Conservation (phyloP, 2,888 invertebrate species). For the Epistrophella euchroma region DNA sequence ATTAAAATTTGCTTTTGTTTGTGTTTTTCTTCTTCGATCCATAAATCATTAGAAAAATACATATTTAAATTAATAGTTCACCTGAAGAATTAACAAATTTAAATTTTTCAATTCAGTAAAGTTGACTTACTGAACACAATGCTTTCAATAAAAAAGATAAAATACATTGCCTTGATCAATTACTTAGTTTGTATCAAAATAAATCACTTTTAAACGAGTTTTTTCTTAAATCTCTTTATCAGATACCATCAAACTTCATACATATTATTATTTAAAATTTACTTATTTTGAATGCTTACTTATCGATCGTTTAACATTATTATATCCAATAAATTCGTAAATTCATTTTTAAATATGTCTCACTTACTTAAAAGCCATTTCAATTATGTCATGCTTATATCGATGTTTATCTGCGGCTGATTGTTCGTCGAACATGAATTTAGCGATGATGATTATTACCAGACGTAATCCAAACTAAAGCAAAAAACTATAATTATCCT, state of each 20-base stretch:
- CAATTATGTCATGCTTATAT: constrained; percentile 44
- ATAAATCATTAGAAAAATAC: neutral
- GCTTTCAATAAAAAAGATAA: neutral
- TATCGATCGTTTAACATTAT: constrained; percentile 28
- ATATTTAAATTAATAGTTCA: neutral
- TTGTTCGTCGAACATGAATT: constrained; percentile 41
- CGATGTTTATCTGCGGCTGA: constrained; percentile 36
- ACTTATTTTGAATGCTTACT: constrained; percentile 9
- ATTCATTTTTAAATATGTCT: constrained; percentile 56
- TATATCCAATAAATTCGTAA: constrained; percentile 23
- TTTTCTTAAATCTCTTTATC: constrained; percentile 3
- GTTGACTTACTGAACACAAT: neutral
- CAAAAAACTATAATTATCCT: constrained; percentile 61
- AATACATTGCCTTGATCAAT: neutral
- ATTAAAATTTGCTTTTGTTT: neutral
- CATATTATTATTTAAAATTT: neutral
- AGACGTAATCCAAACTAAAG: constrained; percentile 44
- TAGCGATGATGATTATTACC: constrained; percentile 55
- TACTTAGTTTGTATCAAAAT: neutral
- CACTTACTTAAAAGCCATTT: constrained; percentile 61
- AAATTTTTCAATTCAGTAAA: neutral
- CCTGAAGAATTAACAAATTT: neutral
- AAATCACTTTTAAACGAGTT: neutral
- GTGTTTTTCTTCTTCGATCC: neutral
- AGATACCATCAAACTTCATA: neutral